Conservation (phyloP, 2,888 invertebrate genomes). For the Colletes collaris region DNA sequence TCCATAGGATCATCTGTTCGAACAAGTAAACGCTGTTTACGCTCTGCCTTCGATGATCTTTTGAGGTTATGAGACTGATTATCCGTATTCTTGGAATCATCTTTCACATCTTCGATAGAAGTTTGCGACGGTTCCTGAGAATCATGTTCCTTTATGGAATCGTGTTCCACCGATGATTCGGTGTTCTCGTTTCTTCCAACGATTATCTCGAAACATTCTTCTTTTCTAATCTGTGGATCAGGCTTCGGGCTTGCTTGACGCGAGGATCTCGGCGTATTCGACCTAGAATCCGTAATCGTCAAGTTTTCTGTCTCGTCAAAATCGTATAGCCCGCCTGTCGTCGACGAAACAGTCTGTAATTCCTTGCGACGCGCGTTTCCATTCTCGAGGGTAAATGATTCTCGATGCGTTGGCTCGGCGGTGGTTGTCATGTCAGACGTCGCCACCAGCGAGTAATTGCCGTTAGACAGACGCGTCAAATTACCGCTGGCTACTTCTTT, state of each 20-base stretch:
- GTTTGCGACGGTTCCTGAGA: conserved; percentile 27
- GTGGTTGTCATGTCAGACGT: conserved; percentile 78
- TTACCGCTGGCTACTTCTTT: conserved; percentile 89
- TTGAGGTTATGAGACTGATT: conserved; percentile 73
- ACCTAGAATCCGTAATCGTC: conserved; percentile 74
- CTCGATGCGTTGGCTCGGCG: conserved; percentile 60
- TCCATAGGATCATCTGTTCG: conserved; percentile 79
- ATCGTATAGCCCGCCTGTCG: conserved; percentile 68
- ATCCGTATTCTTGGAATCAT: conserved; percentile 58
- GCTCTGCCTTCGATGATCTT: conserved; percentile 76
- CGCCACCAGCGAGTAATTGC: conserved; percentile 88
- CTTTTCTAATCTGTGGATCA: conserved; percentile 68
- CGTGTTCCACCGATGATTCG: conserved; percentile 54
- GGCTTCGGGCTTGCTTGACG: conserved; percentile 75
- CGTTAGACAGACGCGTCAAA: conserved; percentile 87
- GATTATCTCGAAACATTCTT: conserved; percentile 76
- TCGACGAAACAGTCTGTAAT: conserved; percentile 59
- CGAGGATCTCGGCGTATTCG: conserved; percentile 76
- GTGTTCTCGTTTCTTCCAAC: conserved; percentile 60
- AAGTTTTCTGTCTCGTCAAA: conserved; percentile 75
- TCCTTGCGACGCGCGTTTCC: conserved; percentile 60
- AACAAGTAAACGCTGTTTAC: conserved; percentile 79
- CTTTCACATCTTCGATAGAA: conserved; percentile 55
- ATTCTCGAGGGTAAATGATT: conserved; percentile 63
- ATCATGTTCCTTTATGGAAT: conserved; percentile 54